phyloP scores from a whole-genome alignment of 2,888 invertebrate species.

The Hirtodrosophila alboralis region DNA sequence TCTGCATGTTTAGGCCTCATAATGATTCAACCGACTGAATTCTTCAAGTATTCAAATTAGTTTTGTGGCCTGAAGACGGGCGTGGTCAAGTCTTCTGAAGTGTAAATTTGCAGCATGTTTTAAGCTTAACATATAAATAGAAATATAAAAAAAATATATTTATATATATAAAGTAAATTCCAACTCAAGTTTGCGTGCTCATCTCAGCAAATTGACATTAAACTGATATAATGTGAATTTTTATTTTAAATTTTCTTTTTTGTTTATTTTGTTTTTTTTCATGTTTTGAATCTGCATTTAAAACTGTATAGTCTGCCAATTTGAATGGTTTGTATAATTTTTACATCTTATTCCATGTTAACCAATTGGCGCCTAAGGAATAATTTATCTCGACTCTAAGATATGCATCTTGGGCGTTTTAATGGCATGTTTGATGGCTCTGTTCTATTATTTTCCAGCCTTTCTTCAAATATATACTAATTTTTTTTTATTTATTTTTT shows the following conservation, averaged over 20 bases:
- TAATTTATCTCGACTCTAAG: constrained; percentile 10
- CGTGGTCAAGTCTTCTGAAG: constrained; percentile 40
- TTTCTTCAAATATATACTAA: not conserved
- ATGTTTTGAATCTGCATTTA: constrained; percentile 35
- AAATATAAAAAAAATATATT: too few species aligned
- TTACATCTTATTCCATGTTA: constrained; percentile 56
- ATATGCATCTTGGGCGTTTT: constrained; percentile 68
- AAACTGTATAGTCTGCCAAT: constrained; percentile 46
- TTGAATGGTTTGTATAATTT: constrained; percentile 58
- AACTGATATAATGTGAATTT: constrained; percentile 9
- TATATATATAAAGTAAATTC: not conserved
- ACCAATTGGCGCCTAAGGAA: constrained; percentile 18
- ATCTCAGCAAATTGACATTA: too few species aligned
- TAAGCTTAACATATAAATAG: constrained; percentile 45
- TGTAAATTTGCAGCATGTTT: constrained; percentile 56
- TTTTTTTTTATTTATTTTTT: constrained; percentile 4
- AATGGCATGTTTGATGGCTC: constrained; percentile 61
- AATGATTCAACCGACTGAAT: constrained; percentile 38
- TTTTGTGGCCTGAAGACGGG: constrained; percentile 32
- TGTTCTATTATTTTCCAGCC: constrained; percentile 35
- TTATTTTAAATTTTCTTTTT: too few species aligned
- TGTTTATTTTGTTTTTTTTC: too few species aligned
- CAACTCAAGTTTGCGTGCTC: constrained; percentile 24
- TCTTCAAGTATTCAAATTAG: constrained; percentile 36
- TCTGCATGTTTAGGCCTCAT: constrained; percentile 57